Evolutionary conservation across 1,140 invertebrate genomes (phyloP).

Genomic region (Lordiphosa clarofinis): DNA sequence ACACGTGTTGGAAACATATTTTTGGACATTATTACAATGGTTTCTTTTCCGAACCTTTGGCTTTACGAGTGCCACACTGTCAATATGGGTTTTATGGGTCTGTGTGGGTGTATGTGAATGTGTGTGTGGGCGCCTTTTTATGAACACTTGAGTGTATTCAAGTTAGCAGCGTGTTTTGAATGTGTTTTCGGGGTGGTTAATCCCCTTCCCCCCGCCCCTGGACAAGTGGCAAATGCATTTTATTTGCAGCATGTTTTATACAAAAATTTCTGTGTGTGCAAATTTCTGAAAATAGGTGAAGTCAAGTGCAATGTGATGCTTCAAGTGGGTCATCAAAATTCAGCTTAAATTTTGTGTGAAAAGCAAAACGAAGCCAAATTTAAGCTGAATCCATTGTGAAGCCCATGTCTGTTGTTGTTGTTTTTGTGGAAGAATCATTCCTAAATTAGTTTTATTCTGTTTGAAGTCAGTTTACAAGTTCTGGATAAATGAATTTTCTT

Average conservation of each 20-base stretch:
- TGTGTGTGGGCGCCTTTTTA: conserved; percentile 36
- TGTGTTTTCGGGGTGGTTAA: conserved; percentile 35
- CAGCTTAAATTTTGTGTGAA: not conserved
- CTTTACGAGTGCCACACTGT: conserved; percentile 37
- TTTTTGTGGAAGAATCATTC: too few species aligned
- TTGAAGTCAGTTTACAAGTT: too few species aligned
- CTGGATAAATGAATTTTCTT: too few species aligned
- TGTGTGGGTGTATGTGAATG: not conserved
- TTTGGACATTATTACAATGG: conserved; percentile 77
- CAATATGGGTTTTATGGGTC: conserved; percentile 62
- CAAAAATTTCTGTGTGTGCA: conserved; percentile 1
- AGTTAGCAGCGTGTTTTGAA: conserved; percentile 67
- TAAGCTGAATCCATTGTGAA: not conserved
- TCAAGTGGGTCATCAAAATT: conserved; percentile 28
- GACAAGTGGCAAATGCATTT: conserved; percentile 60
- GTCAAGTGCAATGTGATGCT: conserved; percentile 38
- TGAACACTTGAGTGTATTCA: conserved; percentile 68
- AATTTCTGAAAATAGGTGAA: conserved; percentile 33
- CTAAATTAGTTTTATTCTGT: too few species aligned
- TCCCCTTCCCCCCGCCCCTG: conserved; percentile 4
- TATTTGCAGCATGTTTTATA: conserved; percentile 59
- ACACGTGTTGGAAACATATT: conserved; percentile 75
- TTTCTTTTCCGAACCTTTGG: conserved; percentile 26
- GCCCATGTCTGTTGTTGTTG: too few species aligned
- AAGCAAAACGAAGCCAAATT: conserved; percentile 1